phyloP scores from a whole-genome alignment of 2,888 invertebrate genomes.

The Clostera curtula region DNA sequence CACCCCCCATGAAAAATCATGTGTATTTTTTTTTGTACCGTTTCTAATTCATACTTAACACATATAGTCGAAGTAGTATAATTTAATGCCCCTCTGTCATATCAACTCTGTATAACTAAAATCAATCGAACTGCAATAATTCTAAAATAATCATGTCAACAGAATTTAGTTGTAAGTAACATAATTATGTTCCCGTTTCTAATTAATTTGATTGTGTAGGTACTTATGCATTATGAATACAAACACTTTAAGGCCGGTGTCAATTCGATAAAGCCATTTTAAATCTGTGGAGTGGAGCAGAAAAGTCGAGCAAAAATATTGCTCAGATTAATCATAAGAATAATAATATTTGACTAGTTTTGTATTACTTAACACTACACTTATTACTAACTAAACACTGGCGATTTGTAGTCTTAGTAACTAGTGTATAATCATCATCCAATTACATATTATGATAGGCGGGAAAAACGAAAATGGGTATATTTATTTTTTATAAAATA shows the following conservation, averaged over 20 bases:
- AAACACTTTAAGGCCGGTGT: constrained; percentile 1
- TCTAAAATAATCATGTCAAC: no score
- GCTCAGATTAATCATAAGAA: constrained; percentile 43
- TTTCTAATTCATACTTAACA: no score
- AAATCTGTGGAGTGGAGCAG: constrained; percentile 20
- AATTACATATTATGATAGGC: constrained; percentile 19
- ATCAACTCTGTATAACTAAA: no score
- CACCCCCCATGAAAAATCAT: no score
- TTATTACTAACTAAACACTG: constrained; percentile 58
- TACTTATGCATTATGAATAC: no score
- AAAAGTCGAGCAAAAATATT: constrained; percentile 53
- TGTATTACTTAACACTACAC: constrained; percentile 52
- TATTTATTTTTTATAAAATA: constrained; percentile 20
- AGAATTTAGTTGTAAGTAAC: no score
- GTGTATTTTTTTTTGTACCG: no score
- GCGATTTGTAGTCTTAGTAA: constrained; percentile 62
- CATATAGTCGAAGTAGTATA: no score
- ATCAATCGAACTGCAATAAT: no score
- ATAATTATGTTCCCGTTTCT: no score
- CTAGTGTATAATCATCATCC: constrained; percentile 26
- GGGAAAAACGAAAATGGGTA: constrained; percentile 18
- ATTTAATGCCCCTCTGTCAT: no score
- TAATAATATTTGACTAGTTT: constrained; percentile 68
- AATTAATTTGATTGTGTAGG: no score
- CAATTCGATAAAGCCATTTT: constrained; percentile 17